A percentile compares a stretch with the other conserved stretches of the same genome.
phyloP scores from a whole-genome alignment of 2,888 invertebrate species.

The Clistopyga incitator region DNA sequence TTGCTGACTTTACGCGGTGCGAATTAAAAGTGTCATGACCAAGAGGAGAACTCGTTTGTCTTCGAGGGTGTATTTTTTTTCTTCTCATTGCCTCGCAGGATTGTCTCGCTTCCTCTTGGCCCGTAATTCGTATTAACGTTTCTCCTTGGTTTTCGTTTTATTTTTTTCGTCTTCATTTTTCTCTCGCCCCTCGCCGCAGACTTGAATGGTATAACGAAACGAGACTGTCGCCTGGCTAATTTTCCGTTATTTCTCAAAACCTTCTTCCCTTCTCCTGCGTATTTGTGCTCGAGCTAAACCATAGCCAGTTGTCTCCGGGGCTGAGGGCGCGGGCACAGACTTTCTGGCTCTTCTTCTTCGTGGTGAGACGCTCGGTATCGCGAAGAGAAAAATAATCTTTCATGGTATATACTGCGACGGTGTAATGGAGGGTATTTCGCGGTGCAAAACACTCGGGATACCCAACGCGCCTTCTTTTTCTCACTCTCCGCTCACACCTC shows the following conservation, averaged over 20 bases:
- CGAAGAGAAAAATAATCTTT: conserved; percentile 81
- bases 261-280: conserved; percentile 53
- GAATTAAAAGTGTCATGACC: conserved; percentile 77
- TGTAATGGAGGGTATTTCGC: conserved; percentile 83
- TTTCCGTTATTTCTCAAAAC: conserved; percentile 80
- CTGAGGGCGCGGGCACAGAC: conserved; percentile 56
- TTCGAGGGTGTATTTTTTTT: conserved; percentile 56
- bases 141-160: conserved; percentile 63
- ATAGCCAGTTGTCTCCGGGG: conserved; percentile 21
- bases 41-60: conserved; percentile 78
- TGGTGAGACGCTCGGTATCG: conserved; percentile 57
- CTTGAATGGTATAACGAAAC: conserved; percentile 76
- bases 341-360: conserved; percentile 61
- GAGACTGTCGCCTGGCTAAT: conserved; percentile 79
- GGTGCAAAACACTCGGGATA: conserved; percentile 81
- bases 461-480: conserved; percentile 68
- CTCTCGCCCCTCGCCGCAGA: conserved; percentile 17
- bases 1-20: conserved; percentile 63
- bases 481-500: conserved; percentile 60
- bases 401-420: conserved; percentile 75
- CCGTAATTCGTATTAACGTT: conserved; percentile 64
- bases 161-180: conserved; percentile 58
- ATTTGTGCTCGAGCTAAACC: conserved; percentile 5
- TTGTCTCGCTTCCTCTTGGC: conserved; percentile 45
- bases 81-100: conserved; percentile 17